Percentiles rank a stretch among this genome's conserved stretches.
Evolutionary conservation across 2,888 invertebrate genomes (phyloP).

Genomic region (Diarsia dahlii): DNA sequence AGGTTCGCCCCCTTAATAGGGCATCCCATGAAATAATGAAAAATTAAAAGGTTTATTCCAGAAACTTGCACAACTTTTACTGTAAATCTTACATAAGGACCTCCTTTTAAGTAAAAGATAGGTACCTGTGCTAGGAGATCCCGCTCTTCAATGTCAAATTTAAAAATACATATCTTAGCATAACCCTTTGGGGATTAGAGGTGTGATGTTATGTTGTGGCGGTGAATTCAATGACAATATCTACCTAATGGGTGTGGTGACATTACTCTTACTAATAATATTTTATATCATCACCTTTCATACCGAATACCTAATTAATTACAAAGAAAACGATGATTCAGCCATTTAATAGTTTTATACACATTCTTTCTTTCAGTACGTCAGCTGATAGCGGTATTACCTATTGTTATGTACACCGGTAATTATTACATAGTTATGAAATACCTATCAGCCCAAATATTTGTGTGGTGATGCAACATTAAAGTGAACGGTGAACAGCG

Average conservation of each 20-base stretch:
- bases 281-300: conserved; percentile 17
- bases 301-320: conserved; percentile 27
- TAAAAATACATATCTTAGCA: no score
- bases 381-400: conserved; percentile 46
- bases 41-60: no score
- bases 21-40: no score
- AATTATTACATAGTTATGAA: conserved; percentile 35
- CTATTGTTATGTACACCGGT: conserved; percentile 23
- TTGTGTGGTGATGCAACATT: conserved; percentile 28
- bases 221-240: neutral
- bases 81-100: no score
- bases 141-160: no score
- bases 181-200: no score
- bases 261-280: conserved; percentile 10
- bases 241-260: conserved; percentile 1
- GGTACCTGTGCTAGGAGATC: no score
- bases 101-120: no score
- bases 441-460: conserved; percentile 24
- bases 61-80: no score
- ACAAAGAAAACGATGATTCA: conserved; percentile 40
- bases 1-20: no score
- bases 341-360: conserved; percentile 5
- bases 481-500: neutral
- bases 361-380: conserved; percentile 47
- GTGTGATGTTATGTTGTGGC: neutral